Percentiles rank a stretch among this genome's conserved stretches.
These are phyloP conservation scores for Ochotona princeps DNA, from an alignment of 2,113 vertebrate genomes.

Conservation along the genomic window DNA sequence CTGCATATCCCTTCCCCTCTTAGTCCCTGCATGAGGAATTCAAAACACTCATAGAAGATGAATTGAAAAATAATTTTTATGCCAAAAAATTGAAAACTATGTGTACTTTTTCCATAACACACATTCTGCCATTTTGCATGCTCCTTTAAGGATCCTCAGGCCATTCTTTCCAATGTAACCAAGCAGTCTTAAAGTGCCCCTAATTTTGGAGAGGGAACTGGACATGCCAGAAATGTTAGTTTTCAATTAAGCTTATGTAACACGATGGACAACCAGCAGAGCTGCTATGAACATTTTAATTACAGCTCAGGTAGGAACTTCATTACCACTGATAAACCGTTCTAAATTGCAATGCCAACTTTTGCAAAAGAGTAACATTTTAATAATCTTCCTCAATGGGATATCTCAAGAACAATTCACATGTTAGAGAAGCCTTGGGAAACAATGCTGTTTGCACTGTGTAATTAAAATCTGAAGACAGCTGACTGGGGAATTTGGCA, in stretches of 20 bases:
- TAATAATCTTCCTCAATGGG: conserved; percentile 46
- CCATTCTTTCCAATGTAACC: neutral
- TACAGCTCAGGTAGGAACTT: conserved; percentile 24
- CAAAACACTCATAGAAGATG: too few species aligned
- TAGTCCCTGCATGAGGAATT: neutral
- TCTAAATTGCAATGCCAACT: conserved; percentile 31
- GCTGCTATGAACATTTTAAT: conserved; percentile 26
- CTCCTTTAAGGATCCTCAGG: too few species aligned
- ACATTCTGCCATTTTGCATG: too few species aligned
- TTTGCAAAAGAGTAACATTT: conserved; percentile 41
- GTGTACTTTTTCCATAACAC: too few species aligned
- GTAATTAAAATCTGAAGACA: conserved; percentile 46
- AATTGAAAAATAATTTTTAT: too few species aligned
- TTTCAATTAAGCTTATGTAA: conserved; percentile 23
- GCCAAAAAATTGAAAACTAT: too few species aligned
- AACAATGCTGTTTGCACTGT: conserved; percentile 28
- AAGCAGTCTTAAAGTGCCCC: neutral
- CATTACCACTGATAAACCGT: conserved; percentile 9
- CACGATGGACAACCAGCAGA: neutral
- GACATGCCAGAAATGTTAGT: neutral
- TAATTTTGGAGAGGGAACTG: neutral
- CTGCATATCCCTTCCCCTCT: neutral
- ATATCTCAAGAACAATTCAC: conserved; percentile 51
- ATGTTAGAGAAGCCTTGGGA: conserved; percentile 36
- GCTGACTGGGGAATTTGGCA: neutral